These are phyloP conservation scores for Epizoanthus ramosus DNA, from an alignment of 92 coral and sea anemone genomes.

Conservation along the genomic window DNA sequence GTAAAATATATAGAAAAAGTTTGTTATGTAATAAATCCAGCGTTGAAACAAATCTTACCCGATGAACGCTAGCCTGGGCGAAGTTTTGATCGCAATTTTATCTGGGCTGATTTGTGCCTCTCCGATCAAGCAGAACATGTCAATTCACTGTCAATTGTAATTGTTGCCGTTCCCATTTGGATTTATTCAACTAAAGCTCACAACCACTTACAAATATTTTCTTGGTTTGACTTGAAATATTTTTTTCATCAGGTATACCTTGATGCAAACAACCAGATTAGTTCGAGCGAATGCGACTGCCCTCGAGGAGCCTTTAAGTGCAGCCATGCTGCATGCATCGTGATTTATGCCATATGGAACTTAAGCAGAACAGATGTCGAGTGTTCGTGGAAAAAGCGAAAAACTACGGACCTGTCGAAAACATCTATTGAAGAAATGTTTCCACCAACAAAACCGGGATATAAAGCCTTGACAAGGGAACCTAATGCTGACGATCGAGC, in stretches of 20 bases:
- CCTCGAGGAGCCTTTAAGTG: conserved; percentile 36
- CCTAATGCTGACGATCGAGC: conserved; percentile 32
- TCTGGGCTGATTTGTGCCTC: too few species aligned
- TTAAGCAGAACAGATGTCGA: conserved; percentile 56
- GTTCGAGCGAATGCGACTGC: conserved; percentile 51
- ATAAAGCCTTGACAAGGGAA: conserved; percentile 18
- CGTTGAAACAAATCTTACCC: too few species aligned
- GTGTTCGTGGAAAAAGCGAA: conserved; percentile 54
- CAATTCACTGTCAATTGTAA: too few species aligned
- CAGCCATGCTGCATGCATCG: conserved; percentile 29
- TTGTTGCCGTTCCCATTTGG: too few species aligned
- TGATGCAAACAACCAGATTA: conserved; percentile 33
- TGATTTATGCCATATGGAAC: conserved; percentile 50
- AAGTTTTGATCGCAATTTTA: too few species aligned
- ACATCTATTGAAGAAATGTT: conserved; percentile 35
- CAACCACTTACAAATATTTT: too few species aligned
- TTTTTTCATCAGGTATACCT: conserved; percentile 40
- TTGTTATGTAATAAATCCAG: too few species aligned
- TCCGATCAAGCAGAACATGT: too few species aligned
- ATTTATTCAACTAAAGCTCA: too few species aligned
- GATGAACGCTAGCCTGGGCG: too few species aligned
- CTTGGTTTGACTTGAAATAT: too few species aligned
- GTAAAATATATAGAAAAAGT: too few species aligned
- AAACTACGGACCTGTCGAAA: neutral
- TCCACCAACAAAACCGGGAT: conserved; percentile 52